Base-by-base conservation (phyloP, 2,888 invertebrate genomes). In the Sepiola atlantica region DNA sequence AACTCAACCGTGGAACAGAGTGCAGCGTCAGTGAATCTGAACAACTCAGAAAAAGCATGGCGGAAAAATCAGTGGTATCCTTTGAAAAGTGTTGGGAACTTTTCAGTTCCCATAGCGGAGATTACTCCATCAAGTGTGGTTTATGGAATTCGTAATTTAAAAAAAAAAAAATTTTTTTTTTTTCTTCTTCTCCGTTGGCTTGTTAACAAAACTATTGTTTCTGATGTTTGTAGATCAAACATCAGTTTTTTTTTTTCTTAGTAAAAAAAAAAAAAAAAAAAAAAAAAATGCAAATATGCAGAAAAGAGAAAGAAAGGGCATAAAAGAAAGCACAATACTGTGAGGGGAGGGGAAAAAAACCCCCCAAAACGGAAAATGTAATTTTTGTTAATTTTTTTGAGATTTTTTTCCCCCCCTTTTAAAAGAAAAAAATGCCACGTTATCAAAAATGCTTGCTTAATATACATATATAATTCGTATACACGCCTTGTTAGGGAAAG, bases 311-410 rank as follows among this genome's bases (percentile, higher is more conserved):
- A 77, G 77, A n/a, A 77, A 32, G 77, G n/a, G 32, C 45, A 45
- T 45, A 77, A 77, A 77, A 61, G 61, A 61, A 77, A n/a, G 77
- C 77, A 77, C 77, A 77, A 77, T n/a, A 77, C 77, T 77, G n/a
- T 77, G n/a, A n/a, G 77, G 32, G 77, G 32, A n/a, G 32, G 32
- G 32, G 18, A n/a, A 16, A 77, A 77, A n/a, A n/a, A n/a, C n/a
- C n/a, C n/a, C n/a, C n/a, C n/a, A n/a, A n/a, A n/a, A n/a, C n/a
- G n/a, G n/a, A n/a, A n/a, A 77, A n/a, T 32, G 77, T 77, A 20
- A 32, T 77, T 77, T 77, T 77, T 77, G n/a, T 32, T 77, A n/a
- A n/a, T 77, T 77, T 77, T 18, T 61, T 61, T 14, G 77, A 77
- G 77, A 77, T 32, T 77, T 77, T 77, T 61, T 45, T 45, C 45